phyloP scores from a whole-genome alignment of 1,140 invertebrate genomes.

The Drosophila pectinifera region DNA sequence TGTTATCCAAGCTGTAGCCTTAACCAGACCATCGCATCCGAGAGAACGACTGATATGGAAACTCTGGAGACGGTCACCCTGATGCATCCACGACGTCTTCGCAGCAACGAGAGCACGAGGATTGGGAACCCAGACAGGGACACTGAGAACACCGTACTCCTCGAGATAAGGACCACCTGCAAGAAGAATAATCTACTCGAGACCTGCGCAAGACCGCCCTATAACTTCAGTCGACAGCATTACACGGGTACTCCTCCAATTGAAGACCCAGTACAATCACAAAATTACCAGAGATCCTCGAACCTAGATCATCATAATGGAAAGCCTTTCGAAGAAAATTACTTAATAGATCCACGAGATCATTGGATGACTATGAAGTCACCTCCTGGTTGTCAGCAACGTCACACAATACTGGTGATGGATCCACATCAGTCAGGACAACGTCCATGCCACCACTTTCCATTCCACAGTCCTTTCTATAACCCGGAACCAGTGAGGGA shows the following conservation, averaged over 20 bases:
- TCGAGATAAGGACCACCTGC: slow-evolving; percentile 20
- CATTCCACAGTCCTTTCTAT: not conserved
- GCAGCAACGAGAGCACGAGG: not conserved
- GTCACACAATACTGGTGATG: not conserved
- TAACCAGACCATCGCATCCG: not conserved
- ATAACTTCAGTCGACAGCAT: not conserved
- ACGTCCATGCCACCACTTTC: not conserved
- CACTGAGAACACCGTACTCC: slow-evolving; percentile 5
- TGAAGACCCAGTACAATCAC: not conserved
- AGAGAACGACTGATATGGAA: not conserved
- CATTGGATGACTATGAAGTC: not conserved
- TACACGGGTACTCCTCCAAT: not conserved
- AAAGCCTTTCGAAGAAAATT: not conserved
- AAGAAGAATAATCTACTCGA: slow-evolving; percentile 14
- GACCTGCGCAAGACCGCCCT: slow-evolving; percentile 8
- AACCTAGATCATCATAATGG: not conserved
- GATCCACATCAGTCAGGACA: not conserved
- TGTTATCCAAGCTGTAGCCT: not conserved
- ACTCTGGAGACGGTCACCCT: slow-evolving; percentile 19
- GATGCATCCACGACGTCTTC: slow-evolving; percentile 24
- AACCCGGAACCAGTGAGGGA: not conserved
- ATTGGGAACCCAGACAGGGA: too few species aligned
- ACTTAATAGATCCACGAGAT: slow-evolving; percentile 7
- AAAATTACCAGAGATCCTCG: not conserved
- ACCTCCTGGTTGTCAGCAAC: not conserved